Evolutionary conservation across 2,888 invertebrate genomes (phyloP), one percentile per base, ranked within the genome.

Genomic region (Pseudococcus viburni): DNA sequence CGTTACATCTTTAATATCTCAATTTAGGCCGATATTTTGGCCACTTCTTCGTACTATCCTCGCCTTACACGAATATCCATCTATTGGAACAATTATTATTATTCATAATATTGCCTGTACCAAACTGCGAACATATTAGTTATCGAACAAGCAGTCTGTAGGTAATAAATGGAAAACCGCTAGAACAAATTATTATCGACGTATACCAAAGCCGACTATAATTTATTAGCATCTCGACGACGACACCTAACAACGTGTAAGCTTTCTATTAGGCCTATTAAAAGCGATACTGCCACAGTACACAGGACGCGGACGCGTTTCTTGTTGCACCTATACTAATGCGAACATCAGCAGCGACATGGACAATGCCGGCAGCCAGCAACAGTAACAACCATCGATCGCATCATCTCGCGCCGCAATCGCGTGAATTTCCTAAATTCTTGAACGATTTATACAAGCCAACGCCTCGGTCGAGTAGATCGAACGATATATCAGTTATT

Each of bases 211-310:
- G 68, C 17, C 39, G 39, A 17, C 39, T 39, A 77, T 77, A 77
- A 77, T 77, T 77, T 77, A 77, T 77, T 77, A 77, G 42, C 77
- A n/a, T 68, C 77, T 77, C 77, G 77, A 42, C 33, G 39, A 77
- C 77, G 77, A 77, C 77, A 77, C 42, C 77, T 33, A 39, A 77
- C 77, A 77, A 77, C 77, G 42, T 77, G 77, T 77, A 77, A 77
- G 77, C 42, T 77, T 77, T 77, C 77, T 77, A 77, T 77, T 77
- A 77, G 77, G 77, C 77, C 77, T 77, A 77, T 77, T 77, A 77
- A 39, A 77, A 39, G 39, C 42, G 42, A 77, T 77, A 39, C 77
- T 26, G 48, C 48, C 48, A 51, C 8, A 51, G 22, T 64, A 64
- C 64, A 64, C 15, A 9, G 64, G 19, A 64, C 73, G 22, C 77